A percentile compares a stretch with the other conserved stretches of the same genome.
These are phyloP conservation scores for Lagorchestes hirsutus DNA, from an alignment of 2,797 vertebrate species.

Conservation along the genomic window DNA sequence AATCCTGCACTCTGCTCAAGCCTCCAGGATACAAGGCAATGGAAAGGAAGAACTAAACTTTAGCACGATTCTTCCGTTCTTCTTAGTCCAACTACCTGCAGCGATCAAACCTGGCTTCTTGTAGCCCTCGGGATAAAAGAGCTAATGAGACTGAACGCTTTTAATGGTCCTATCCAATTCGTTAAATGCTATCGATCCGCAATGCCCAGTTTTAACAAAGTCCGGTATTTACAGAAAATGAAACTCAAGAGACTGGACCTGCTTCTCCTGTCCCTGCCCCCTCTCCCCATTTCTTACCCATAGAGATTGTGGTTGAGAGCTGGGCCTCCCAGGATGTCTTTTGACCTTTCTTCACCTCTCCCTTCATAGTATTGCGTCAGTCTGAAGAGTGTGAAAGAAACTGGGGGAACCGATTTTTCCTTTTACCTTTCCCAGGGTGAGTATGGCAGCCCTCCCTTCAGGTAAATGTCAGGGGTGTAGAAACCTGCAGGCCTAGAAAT, in stretches of 20 bases:
- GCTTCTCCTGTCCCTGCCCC: background rate
- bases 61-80: background rate
- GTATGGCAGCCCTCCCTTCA: background rate
- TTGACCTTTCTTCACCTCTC: background rate
- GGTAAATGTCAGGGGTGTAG: background rate
- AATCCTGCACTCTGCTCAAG: background rate
- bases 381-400: background rate
- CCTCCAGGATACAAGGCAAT: background rate
- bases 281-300: background rate
- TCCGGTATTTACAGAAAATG: background rate
- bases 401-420: background rate
- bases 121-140: background rate
- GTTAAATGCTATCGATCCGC: background rate
- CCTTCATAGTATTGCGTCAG: background rate
- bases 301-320: background rate
- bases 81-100: background rate
- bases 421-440: background rate
- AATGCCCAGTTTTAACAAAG: background rate
- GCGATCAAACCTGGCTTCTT: background rate
- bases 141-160: background rate
- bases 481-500: background rate
- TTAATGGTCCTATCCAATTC: background rate
- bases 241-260: background rate
- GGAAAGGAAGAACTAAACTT: background rate
- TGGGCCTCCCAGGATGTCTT: background rate